Evolutionary conservation across 2,113 vertebrate species (phyloP).

Genomic region (Rhinoderma darwinii): DNA sequence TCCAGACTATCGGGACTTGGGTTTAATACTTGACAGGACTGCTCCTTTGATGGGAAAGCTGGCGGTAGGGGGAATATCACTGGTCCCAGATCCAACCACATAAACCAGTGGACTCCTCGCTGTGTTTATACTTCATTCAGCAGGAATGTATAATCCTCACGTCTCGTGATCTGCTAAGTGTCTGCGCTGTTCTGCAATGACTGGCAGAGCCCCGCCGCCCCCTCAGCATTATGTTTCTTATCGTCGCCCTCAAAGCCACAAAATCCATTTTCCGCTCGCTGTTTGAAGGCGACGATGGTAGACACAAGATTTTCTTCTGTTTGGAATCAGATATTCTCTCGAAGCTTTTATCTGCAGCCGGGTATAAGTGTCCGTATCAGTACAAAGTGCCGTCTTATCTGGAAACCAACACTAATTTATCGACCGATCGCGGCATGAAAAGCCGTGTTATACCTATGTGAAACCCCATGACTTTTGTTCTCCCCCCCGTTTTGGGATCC

Average conservation of each 20-base stretch:
- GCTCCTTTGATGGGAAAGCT: not conserved
- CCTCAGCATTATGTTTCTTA: constrained; percentile 26
- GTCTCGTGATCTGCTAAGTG: constrained; percentile 20
- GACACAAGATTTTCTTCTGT: not conserved
- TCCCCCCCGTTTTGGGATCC: constrained; percentile 61
- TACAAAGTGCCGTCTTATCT: constrained; percentile 52
- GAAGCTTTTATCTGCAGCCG: constrained; percentile 38
- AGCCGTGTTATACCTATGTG: constrained; percentile 40
- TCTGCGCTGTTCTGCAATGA: not conserved
- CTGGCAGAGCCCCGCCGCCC: constrained; percentile 4
- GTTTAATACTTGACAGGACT: not conserved
- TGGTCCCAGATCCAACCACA: not conserved
- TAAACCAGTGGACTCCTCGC: not conserved
- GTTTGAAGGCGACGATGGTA: constrained; percentile 25
- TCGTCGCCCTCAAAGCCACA: not conserved
- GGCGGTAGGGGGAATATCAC: no score
- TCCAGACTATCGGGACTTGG: not conserved
- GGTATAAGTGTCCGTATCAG: constrained; percentile 44
- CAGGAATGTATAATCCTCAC: not conserved
- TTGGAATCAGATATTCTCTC: constrained; percentile 14
- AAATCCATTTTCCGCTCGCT: constrained; percentile 32
- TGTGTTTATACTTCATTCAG: not conserved
- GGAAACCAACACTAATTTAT: not conserved
- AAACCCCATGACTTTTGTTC: constrained; percentile 23
- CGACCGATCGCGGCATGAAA: constrained; percentile 46